Conservation (phyloP, 2,888 invertebrate genomes). For the Agrypnus murinus region DNA sequence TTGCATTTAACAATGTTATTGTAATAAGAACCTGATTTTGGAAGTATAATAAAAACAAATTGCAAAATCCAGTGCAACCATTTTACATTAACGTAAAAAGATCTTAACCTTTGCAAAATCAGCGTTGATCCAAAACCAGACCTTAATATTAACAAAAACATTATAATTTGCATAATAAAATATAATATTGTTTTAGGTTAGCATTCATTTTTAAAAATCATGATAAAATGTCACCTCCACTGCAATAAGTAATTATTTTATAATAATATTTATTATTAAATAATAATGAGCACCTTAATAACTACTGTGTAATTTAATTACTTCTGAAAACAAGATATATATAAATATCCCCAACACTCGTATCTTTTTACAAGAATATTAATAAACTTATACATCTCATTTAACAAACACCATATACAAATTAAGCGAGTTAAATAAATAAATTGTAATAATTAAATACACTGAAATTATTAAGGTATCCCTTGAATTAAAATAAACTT, state of each 20-base stretch:
- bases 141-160: slow-evolving; percentile 37
- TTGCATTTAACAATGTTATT: slow-evolving; percentile 43
- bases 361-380: background rate
- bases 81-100: background rate
- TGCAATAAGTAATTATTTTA: slow-evolving; percentile 35
- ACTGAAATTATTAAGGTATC: slow-evolving; percentile 34
- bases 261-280: slow-evolving; percentile 9
- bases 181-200: slow-evolving; percentile 37
- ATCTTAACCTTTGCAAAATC: slow-evolving; percentile 9
- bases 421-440: background rate
- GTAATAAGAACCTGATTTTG: slow-evolving; percentile 34
- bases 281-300: slow-evolving; percentile 7
- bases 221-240: slow-evolving; percentile 36
- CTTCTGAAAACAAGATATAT: background rate
- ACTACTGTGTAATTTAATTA: slow-evolving; percentile 12
- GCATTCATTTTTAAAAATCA: slow-evolving; percentile 43
- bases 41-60: slow-evolving; percentile 22
- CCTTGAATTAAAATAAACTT: slow-evolving; percentile 31
- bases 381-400: slow-evolving; percentile 3
- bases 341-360: background rate
- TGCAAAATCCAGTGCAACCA: background rate
- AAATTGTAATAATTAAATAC: slow-evolving; percentile 4
- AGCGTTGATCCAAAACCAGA: slow-evolving; percentile 37
- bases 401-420: slow-evolving; percentile 1
- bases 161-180: slow-evolving; percentile 41